Percentiles rank a stretch among this genome's conserved stretches.
Conservation (phyloP, 2,797 vertebrate genomes). For the Micromesistius poutassou region DNA sequence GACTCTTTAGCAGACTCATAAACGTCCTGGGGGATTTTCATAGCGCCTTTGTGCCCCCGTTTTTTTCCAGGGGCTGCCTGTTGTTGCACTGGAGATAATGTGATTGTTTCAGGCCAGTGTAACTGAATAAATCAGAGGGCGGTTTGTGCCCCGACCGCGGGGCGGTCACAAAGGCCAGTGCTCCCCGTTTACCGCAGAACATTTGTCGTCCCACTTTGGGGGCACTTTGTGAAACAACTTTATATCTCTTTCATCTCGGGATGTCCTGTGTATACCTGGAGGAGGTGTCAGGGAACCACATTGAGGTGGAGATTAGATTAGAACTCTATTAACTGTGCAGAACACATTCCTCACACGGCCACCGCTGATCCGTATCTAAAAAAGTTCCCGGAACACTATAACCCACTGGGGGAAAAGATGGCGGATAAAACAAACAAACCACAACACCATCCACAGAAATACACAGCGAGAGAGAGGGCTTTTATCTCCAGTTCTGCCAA, state of each 20-base stretch:
- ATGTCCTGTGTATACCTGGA: slow-evolving; percentile 14
- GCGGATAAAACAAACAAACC: not conserved
- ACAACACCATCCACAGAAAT: not conserved
- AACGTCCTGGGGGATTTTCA: slow-evolving; percentile 74
- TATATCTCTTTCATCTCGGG: slow-evolving; percentile 43
- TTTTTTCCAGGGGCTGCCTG: slow-evolving; percentile 28
- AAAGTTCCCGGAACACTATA: not conserved
- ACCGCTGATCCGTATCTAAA: not conserved
- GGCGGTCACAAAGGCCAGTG: slow-evolving; percentile 56
- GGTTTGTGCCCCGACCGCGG: slow-evolving; percentile 44
- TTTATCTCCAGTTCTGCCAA: not conserved
- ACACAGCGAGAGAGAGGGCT: not conserved
- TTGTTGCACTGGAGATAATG: slow-evolving; percentile 68
- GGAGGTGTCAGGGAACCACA: not conserved
- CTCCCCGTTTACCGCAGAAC: slow-evolving; percentile 53
- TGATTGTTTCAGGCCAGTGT: slow-evolving; percentile 70
- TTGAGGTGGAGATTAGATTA: not conserved
- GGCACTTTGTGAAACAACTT: slow-evolving; percentile 59
- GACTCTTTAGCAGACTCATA: slow-evolving; percentile 78
- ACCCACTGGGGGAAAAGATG: not conserved
- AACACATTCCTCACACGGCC: not conserved
- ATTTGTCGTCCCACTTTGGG: slow-evolving; percentile 55
- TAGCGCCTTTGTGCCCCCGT: slow-evolving; percentile 60
- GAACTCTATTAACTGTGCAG: not conserved
- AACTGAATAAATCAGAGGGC: slow-evolving; percentile 74